Evolutionary conservation across 2,113 vertebrate species (phyloP).

Genomic region (Oryzias woworae): DNA sequence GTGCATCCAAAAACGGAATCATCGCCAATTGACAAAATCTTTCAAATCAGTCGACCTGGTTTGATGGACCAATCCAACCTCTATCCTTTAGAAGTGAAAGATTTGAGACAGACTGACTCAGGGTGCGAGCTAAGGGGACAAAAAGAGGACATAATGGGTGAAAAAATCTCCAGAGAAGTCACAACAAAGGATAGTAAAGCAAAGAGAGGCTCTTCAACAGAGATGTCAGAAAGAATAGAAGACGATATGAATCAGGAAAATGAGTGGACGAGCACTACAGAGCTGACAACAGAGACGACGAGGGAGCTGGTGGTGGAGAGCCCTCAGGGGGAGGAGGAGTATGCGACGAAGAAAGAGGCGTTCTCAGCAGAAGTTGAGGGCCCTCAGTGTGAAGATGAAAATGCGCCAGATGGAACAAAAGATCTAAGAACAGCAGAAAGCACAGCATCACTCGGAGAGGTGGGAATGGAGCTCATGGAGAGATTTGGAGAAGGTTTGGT

Average conservation of each 20-base stretch:
- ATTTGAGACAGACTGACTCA: conserved; percentile 14
- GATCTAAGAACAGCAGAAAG: conserved; percentile 33
- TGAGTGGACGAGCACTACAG: conserved; percentile 32
- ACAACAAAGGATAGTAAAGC: neutral
- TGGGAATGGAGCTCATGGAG: conserved; percentile 35
- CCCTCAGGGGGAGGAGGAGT: conserved; percentile 53
- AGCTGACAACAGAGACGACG: conserved; percentile 45
- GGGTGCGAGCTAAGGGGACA: conserved; percentile 23
- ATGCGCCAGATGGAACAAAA: conserved; percentile 43
- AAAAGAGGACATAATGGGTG: conserved; percentile 1
- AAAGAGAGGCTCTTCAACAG: conserved; percentile 30
- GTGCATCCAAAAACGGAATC: conserved; percentile 5
- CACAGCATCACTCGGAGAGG: conserved; percentile 20
- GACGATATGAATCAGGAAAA: conserved; percentile 47
- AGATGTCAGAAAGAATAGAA: conserved; percentile 36
- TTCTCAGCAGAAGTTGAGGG: conserved; percentile 56
- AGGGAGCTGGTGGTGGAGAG: conserved; percentile 43
- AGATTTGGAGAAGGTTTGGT: conserved; percentile 56
- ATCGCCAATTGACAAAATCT: neutral
- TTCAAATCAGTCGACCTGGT: conserved; percentile 11
- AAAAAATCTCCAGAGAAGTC: conserved; percentile 18
- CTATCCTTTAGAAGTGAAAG: neutral
- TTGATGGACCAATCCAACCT: conserved; percentile 11
- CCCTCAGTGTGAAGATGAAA: conserved; percentile 40
- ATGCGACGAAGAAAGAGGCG: conserved; percentile 47